phyloP scores from a whole-genome alignment of 92 coral and sea anemone species.

The Siderastrea radians region DNA sequence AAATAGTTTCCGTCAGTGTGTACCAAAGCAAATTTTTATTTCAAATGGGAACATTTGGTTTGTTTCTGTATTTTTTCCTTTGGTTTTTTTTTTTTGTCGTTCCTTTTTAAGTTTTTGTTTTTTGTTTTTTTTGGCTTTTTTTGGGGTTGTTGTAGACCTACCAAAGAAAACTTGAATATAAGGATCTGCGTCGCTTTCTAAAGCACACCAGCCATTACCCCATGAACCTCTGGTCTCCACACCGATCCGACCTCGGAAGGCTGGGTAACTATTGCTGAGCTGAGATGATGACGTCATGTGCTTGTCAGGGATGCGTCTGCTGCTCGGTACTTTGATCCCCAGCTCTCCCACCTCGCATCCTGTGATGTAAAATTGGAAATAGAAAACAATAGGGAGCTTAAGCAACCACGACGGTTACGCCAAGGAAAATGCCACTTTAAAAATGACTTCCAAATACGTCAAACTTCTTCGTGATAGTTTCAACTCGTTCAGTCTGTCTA shows the following conservation, averaged over 20 bases:
- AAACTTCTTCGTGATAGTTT: too few species aligned
- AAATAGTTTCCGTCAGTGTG: too few species aligned
- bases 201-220: conserved; percentile 32
- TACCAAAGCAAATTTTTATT: too few species aligned
- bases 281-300: conserved; percentile 39
- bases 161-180: conserved; percentile 36
- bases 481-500: too few species aligned
- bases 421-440: too few species aligned
- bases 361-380: background rate
- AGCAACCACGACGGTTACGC: background rate
- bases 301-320: conserved; percentile 29
- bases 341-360: conserved; percentile 23
- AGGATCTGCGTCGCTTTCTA: conserved; percentile 9
- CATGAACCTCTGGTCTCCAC: conserved; percentile 16
- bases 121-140: too few species aligned
- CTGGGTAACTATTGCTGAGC: conserved; percentile 11
- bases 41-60: too few species aligned
- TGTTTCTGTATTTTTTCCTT: too few species aligned
- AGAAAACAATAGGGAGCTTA: background rate
- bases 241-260: conserved; percentile 48
- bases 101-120: too few species aligned
- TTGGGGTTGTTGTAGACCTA: background rate
- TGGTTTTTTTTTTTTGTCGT: too few species aligned
- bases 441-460: too few species aligned
- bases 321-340: conserved; percentile 24